These are phyloP conservation scores for Melanogrammus aeglefinus DNA, from an alignment of 2,797 vertebrate species.

Conservation along the genomic window DNA sequence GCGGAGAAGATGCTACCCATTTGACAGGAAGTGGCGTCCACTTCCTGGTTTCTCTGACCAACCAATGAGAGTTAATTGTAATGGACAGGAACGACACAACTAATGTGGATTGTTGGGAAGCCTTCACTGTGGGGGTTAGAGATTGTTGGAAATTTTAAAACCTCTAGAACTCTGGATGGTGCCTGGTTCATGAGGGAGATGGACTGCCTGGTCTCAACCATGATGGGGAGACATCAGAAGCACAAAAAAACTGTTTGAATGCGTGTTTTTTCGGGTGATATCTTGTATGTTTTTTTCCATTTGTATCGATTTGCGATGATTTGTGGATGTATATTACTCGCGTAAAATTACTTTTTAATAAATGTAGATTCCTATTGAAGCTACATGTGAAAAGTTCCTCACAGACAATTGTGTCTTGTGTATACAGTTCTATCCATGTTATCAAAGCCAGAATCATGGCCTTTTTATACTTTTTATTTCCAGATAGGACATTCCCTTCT, in stretches of 20 bases:
- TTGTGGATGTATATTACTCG: not conserved
- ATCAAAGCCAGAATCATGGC: not conserved
- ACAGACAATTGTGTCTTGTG: not conserved
- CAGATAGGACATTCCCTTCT: not conserved
- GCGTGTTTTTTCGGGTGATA: not conserved
- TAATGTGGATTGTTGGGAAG: conserved; percentile 31
- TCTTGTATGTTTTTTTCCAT: not conserved
- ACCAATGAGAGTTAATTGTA: conserved; percentile 34
- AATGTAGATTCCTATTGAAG: conserved; percentile 1
- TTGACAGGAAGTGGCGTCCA: conserved; percentile 44
- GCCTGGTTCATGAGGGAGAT: conserved; percentile 6
- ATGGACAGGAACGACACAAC: conserved; percentile 24
- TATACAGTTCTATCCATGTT: not conserved
- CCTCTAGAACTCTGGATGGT: conserved; percentile 9
- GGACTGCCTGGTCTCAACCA: conserved; percentile 3
- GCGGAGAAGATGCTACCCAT: not conserved
- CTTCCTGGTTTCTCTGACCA: conserved; percentile 39
- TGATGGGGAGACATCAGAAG: not conserved
- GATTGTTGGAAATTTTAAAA: conserved; percentile 19
- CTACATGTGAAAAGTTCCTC: not conserved
- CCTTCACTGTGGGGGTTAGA: conserved; percentile 29
- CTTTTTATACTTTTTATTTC: not conserved
- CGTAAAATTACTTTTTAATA: not conserved
- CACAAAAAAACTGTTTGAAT: not conserved
- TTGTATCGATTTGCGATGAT: not conserved